These are phyloP conservation scores for Campylomormyrus tamandua DNA, from an alignment of 2,113 vertebrate genomes.

Conservation along the genomic window DNA sequence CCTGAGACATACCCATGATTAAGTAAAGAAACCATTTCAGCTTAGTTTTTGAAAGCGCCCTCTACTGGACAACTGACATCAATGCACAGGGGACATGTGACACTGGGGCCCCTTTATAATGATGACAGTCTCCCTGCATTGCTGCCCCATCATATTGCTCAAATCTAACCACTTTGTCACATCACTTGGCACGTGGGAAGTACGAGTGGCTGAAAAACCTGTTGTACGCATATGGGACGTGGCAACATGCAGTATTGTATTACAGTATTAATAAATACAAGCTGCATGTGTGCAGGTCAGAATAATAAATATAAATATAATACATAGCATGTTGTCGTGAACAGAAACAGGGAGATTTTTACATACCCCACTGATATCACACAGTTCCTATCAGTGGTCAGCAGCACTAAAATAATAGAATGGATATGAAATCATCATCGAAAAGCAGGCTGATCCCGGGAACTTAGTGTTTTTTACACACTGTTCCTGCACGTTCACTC, in stretches of 20 bases:
- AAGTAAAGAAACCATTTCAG: neutral
- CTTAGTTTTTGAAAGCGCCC: neutral
- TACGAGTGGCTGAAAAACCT: neutral
- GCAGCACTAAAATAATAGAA: neutral
- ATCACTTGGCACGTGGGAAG: neutral
- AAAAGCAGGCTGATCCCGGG: neutral
- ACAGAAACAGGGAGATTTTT: neutral
- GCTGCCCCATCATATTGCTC: neutral
- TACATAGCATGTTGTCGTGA: neutral
- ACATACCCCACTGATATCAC: neutral
- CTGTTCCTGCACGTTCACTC: neutral
- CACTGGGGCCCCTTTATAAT: neutral
- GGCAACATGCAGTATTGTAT: neutral
- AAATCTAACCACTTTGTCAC: neutral
- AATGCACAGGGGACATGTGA: neutral
- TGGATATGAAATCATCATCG: neutral
- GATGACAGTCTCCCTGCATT: neutral
- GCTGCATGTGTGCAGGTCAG: neutral
- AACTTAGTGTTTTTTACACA: neutral
- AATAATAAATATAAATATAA: neutral
- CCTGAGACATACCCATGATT: neutral
- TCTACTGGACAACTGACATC: neutral
- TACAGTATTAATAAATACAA: neutral
- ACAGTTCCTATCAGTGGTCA: neutral
- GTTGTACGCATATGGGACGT: neutral